Evolutionary conservation across 2,888 invertebrate genomes (phyloP).

Genomic region (Operophtera brumata): DNA sequence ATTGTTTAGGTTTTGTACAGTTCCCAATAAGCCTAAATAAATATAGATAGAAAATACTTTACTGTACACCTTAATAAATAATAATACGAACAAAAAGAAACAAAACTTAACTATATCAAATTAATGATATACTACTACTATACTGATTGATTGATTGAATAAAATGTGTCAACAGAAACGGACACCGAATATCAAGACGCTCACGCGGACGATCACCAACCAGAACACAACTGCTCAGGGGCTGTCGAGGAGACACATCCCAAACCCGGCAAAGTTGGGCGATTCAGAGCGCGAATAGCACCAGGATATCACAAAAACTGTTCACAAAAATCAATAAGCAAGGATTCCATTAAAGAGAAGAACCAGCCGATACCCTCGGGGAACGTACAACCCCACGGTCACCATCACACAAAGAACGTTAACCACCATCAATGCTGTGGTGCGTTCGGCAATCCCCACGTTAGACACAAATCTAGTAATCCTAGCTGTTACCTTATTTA

Average conservation of each 20-base stretch:
- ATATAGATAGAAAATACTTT: too few species aligned
- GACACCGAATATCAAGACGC: slow-evolving; percentile 70
- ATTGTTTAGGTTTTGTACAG: too few species aligned
- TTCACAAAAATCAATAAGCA: slow-evolving; percentile 48
- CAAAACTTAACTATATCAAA: too few species aligned
- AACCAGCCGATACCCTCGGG: slow-evolving; percentile 35
- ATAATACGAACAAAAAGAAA: too few species aligned
- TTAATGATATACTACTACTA: too few species aligned
- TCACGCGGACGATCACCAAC: slow-evolving; percentile 44
- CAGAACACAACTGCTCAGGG: slow-evolving; percentile 47
- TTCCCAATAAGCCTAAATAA: too few species aligned
- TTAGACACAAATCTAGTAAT: slow-evolving; percentile 67
- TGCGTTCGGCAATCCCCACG: slow-evolving; percentile 74
- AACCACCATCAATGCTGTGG: slow-evolving; percentile 78
- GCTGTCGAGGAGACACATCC: slow-evolving; percentile 46
- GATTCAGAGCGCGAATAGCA: slow-evolving; percentile 66
- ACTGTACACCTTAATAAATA: too few species aligned
- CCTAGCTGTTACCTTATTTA: slow-evolving; percentile 70
- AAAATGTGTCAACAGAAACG: slow-evolving; percentile 51
- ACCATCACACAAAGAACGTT: slow-evolving; percentile 69
- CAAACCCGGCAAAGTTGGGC: slow-evolving; percentile 65
- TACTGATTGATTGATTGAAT: too few species aligned
- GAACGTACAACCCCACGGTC: slow-evolving; percentile 66
- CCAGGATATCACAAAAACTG: slow-evolving; percentile 62
- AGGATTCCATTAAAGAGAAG: slow-evolving; percentile 57